Percentiles rank a stretch among this genome's conserved stretches.
Evolutionary conservation across 2,113 vertebrate species (phyloP).

Genomic region (Psittacula cyanocephala): DNA sequence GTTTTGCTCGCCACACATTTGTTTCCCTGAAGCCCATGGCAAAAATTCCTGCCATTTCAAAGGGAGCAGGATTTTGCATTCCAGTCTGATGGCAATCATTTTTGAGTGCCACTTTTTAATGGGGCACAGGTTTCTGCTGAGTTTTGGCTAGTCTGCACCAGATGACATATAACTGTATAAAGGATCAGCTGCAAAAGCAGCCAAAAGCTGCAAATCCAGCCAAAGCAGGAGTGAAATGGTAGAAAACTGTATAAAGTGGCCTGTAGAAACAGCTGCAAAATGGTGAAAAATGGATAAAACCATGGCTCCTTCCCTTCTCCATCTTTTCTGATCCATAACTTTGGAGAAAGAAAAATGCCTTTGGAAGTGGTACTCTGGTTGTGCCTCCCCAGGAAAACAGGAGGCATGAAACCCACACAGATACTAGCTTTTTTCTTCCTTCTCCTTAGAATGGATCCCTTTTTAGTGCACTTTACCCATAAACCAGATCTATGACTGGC

Average conservation of each 20-base stretch:
- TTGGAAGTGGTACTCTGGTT: not conserved
- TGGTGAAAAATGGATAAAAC: not conserved
- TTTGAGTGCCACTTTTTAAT: constrained; percentile 25
- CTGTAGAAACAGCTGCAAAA: not conserved
- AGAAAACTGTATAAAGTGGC: not conserved
- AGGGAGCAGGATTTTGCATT: not conserved
- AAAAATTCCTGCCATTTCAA: constrained; percentile 6
- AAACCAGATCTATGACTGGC: not conserved
- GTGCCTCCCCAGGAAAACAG: not conserved
- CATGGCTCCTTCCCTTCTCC: not conserved
- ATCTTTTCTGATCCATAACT: not conserved
- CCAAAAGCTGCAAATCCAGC: constrained; percentile 21
- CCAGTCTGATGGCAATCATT: not conserved
- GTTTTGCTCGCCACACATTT: not conserved
- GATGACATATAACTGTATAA: not conserved
- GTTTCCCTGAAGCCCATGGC: not conserved
- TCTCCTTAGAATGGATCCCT: accelerated
- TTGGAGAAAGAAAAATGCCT: not conserved
- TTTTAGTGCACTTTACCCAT: not conserved
- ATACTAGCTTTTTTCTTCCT: not conserved
- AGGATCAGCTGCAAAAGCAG: not conserved
- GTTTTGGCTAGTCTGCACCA: not conserved
- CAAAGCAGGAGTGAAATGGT: not conserved
- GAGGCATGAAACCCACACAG: not conserved
- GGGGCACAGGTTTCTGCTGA: constrained; percentile 39